phyloP scores from a whole-genome alignment of 2,888 invertebrate genomes.

The Sarcophaga caerulescens region DNA sequence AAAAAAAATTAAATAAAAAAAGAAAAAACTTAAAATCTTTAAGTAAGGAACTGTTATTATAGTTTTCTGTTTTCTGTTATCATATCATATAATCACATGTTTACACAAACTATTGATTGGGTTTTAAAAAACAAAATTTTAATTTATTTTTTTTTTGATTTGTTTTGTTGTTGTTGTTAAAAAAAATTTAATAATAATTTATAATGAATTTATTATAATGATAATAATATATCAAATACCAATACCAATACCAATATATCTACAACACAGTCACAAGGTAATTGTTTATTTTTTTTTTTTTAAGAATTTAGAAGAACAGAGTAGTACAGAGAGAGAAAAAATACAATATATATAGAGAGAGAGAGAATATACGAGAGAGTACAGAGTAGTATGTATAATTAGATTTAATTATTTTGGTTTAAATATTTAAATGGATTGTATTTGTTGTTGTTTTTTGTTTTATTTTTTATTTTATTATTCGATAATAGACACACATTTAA shows the following conservation, averaged over 20 bases:
- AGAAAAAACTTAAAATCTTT: constrained; percentile 12
- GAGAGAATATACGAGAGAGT: too few relatives aligned
- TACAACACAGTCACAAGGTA: constrained; percentile 68
- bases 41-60: background rate
- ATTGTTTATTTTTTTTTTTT: background rate
- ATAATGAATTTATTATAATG: too few relatives aligned
- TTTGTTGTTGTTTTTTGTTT: background rate
- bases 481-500: constrained; percentile 64
- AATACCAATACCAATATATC: constrained; percentile 58
- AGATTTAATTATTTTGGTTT: too few relatives aligned
- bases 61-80: constrained; percentile 14
- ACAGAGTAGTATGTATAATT: too few relatives aligned
- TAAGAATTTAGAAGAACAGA: constrained; percentile 61
- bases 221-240: constrained; percentile 39
- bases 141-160: too few relatives aligned
- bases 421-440: too few relatives aligned
- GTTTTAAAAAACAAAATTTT: background rate
- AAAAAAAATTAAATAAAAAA: background rate
- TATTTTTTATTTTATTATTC: constrained; percentile 28
- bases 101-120: constrained; percentile 61
- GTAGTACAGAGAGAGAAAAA: constrained; percentile 11
- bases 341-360: constrained; percentile 23
- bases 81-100: constrained; percentile 51
- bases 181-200: constrained; percentile 32
- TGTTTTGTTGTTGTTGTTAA: background rate